Percentiles rank a stretch among this genome's conserved stretches.
Conservation (phyloP, 2,888 invertebrate genomes). For the Hetaerina titia region DNA sequence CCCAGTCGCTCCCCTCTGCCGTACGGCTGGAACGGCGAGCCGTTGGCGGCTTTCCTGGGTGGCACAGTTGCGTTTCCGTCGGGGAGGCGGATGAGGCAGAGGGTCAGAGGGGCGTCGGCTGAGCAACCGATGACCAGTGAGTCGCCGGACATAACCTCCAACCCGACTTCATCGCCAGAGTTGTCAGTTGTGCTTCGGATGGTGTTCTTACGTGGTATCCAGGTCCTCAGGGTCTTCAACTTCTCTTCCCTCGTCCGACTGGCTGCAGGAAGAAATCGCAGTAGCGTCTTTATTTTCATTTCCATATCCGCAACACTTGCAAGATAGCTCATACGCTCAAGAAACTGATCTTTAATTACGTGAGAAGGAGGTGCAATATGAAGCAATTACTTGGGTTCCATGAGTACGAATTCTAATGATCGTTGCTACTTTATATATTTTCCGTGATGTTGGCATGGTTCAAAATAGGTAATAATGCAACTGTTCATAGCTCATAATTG, state of each 20-base stretch:
- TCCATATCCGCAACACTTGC: no score
- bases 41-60: background rate
- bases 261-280: background rate
- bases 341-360: no score
- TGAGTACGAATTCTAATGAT: no score
- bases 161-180: no score
- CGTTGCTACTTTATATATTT: no score
- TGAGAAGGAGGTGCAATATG: no score
- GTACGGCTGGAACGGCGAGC: background rate
- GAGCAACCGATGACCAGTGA: conserved; percentile 2
- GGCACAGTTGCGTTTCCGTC: background rate
- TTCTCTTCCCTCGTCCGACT: conserved; percentile 37
- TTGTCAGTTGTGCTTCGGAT: background rate
- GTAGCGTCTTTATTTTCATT: no score
- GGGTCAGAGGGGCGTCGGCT: background rate
- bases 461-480: no score
- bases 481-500: no score
- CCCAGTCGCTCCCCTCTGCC: background rate
- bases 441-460: no score
- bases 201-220: background rate
- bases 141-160: background rate
- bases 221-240: background rate
- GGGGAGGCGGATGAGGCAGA: conserved; percentile 19
- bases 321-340: no score
- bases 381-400: no score